Evolutionary conservation across 2,797 vertebrate species (phyloP).

Genomic region (Buceros bicornis): DNA sequence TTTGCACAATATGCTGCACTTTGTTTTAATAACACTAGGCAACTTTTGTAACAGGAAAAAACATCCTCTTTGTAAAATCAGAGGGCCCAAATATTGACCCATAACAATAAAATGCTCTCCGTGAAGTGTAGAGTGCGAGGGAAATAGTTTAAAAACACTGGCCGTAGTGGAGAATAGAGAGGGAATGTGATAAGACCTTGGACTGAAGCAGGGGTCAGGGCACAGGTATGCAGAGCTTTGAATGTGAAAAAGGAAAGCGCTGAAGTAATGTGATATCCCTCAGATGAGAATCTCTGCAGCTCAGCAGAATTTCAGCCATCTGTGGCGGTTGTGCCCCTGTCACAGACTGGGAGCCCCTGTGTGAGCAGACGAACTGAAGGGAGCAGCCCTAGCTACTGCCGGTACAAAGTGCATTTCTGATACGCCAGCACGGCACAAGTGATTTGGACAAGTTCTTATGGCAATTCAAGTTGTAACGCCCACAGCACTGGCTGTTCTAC

Average conservation of each 20-base stretch:
- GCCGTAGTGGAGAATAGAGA: background rate
- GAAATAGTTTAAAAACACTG: background rate
- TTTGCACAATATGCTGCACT: background rate
- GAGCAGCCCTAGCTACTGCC: background rate
- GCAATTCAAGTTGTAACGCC: background rate
- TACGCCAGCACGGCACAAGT: background rate
- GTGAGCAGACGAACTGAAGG: conserved; percentile 14
- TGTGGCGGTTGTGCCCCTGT: background rate
- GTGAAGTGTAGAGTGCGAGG: background rate
- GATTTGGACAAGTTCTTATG: background rate
- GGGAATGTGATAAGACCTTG: conserved; percentile 56
- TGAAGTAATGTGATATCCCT: conserved; percentile 25
- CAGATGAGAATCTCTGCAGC: background rate
- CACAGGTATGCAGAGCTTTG: conserved; percentile 68
- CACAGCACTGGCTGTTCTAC: background rate
- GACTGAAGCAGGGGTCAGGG: conserved; percentile 52
- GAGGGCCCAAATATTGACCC: background rate
- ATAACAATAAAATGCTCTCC: background rate
- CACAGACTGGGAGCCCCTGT: background rate
- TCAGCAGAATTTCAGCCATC: conserved; percentile 32
- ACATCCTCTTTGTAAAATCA: background rate
- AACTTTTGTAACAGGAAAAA: background rate
- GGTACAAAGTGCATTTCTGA: background rate
- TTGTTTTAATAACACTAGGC: background rate
- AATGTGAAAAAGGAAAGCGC: conserved; percentile 11